Conservation (phyloP, 2,888 invertebrate genomes). For the Dorcus hopei region DNA sequence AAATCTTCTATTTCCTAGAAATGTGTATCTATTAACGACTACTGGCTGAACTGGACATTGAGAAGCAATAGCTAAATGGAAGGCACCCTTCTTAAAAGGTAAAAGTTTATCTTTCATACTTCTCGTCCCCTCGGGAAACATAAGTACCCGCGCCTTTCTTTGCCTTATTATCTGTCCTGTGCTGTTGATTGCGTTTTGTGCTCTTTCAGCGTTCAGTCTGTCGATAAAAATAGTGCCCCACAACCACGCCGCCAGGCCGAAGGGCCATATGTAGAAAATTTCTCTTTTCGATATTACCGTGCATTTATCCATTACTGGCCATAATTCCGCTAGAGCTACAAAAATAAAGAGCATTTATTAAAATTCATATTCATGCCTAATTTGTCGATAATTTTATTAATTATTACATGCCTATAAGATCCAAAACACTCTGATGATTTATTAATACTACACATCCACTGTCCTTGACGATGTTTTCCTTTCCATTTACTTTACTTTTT, state of each 20-base stretch:
- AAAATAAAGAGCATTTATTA: constrained; percentile 10
- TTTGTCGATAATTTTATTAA: not conserved
- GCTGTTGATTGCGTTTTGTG: constrained; percentile 69
- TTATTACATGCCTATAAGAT: constrained; percentile 68
- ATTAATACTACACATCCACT: constrained; percentile 77
- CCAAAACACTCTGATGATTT: constrained; percentile 87
- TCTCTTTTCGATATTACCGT: constrained; percentile 83
- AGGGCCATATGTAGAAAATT: constrained; percentile 76
- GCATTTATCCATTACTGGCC: constrained; percentile 77
- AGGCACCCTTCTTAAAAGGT: constrained; percentile 95
- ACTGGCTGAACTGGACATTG: constrained; percentile 86
- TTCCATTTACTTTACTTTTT: constrained; percentile 68
- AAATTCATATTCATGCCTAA: not conserved
- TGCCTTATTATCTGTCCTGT: constrained; percentile 66
- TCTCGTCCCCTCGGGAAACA: constrained; percentile 94
- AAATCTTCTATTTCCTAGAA: constrained; percentile 58
- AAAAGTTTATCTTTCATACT: constrained; percentile 71
- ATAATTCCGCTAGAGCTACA: constrained; percentile 70
- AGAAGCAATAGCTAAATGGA: constrained; percentile 85
- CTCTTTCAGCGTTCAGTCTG: constrained; percentile 67
- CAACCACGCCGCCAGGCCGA: constrained; percentile 81
- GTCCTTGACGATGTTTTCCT: constrained; percentile 70
- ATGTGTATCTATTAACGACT: constrained; percentile 80
- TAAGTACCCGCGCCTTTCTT: constrained; percentile 70
- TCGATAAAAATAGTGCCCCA: constrained; percentile 90